These are phyloP conservation scores for Omphaloscelis lunosa DNA, from an alignment of 2,888 invertebrate species.

Conservation along the genomic window DNA sequence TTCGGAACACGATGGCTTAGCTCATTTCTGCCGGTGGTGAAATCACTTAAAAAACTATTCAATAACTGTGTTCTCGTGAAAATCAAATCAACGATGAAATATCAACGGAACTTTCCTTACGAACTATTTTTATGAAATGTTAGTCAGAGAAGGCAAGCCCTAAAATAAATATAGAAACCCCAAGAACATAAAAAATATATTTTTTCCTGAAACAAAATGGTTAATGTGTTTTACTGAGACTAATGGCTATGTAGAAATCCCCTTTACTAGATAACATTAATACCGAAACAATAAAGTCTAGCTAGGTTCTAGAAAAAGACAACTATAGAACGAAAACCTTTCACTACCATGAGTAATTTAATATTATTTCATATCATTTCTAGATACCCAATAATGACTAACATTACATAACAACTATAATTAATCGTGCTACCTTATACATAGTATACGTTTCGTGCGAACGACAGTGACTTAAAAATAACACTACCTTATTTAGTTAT, in stretches of 20 bases:
- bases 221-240: not conserved
- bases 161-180: not conserved
- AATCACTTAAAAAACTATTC: not conserved
- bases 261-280: not conserved
- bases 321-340: no score
- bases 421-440: not conserved
- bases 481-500: constrained; percentile 36
- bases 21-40: not conserved
- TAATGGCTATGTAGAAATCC: not conserved
- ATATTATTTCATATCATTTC: not conserved
- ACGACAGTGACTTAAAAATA: constrained; percentile 21
- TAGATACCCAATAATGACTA: not conserved
- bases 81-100: constrained; percentile 18
- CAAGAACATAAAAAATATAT: not conserved
- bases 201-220: not conserved
- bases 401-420: not conserved
- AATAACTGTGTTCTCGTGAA: not conserved
- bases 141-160: not conserved
- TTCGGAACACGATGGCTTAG: constrained; percentile 16
- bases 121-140: constrained; percentile 1
- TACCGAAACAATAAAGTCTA: not conserved
- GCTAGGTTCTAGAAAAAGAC: not conserved
- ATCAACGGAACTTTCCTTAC: constrained; percentile 27
- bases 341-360: not conserved
- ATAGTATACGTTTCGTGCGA: constrained; percentile 1